phyloP scores from a whole-genome alignment of 1,140 invertebrate species.

The Tenebrio molitor region DNA sequence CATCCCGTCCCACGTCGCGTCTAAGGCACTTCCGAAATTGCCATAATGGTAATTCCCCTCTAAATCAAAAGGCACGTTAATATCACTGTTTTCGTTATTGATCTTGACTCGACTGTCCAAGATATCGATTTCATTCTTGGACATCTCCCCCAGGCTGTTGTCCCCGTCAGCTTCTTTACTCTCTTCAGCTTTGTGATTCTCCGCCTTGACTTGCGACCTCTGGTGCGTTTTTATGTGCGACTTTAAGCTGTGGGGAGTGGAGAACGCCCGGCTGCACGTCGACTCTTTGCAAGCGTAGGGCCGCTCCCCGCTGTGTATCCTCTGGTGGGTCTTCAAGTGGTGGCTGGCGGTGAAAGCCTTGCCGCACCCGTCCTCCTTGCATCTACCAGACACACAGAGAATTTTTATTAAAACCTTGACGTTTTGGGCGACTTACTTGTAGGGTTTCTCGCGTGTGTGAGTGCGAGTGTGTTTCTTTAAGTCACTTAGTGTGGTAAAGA shows the following conservation, averaged over 20 bases:
- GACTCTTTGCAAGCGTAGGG: conserved; percentile 82
- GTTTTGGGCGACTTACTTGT: conserved; percentile 76
- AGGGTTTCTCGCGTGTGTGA: conserved; percentile 93
- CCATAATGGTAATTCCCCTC: conserved; percentile 52
- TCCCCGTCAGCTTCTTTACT: neutral
- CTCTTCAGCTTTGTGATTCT: neutral
- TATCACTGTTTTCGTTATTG: conserved; percentile 7
- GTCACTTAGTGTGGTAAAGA: conserved; percentile 94
- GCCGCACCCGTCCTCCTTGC: conserved; percentile 85
- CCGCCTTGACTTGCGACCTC: conserved; percentile 37
- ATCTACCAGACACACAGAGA: conserved; percentile 70
- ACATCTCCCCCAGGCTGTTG: neutral
- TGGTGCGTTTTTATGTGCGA: conserved; percentile 77
- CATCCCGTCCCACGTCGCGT: conserved; percentile 37
- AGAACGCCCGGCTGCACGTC: conserved; percentile 81
- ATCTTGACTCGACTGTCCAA: neutral
- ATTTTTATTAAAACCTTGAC: conserved; percentile 26
- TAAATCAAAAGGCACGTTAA: conserved; percentile 51
- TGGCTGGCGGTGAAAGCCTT: conserved; percentile 95
- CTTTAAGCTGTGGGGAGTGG: conserved; percentile 85
- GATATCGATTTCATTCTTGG: conserved; percentile 1
- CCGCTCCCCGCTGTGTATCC: conserved; percentile 81
- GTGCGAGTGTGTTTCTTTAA: conserved; percentile 93
- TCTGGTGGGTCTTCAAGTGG: conserved; percentile 89
- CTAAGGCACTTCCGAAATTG: conserved; percentile 47